A percentile compares a stretch with the other conserved stretches of the same genome.
phyloP scores from a whole-genome alignment of 2,888 invertebrate species.

The Ganaspis brasiliensis region DNA sequence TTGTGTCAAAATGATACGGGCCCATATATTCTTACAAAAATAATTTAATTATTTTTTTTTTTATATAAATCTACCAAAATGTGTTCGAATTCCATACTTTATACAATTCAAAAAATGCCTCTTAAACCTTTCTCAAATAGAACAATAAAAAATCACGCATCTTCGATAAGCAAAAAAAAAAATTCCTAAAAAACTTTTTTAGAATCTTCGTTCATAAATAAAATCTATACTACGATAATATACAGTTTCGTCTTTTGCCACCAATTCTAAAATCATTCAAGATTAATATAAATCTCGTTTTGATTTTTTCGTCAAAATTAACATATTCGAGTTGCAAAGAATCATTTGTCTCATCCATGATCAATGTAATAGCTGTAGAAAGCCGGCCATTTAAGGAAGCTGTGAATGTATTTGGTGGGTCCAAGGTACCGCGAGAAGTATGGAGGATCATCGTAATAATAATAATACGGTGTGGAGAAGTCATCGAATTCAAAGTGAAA shows the following conservation, averaged over 20 bases:
- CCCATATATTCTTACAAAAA: no score
- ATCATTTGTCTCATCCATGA: constrained; percentile 50
- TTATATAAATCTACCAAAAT: no score
- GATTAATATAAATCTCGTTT: neutral
- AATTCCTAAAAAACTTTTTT: no score
- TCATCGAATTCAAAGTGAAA: constrained; percentile 38
- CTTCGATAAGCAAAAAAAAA: no score
- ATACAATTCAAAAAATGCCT: neutral
- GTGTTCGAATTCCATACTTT: no score
- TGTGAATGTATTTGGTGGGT: constrained; percentile 40
- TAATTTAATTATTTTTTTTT: no score
- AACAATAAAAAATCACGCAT: neutral
- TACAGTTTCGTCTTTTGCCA: neutral
- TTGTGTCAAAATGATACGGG: no score
- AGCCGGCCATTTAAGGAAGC: constrained; percentile 32
- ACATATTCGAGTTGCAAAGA: neutral
- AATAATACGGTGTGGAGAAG: constrained; percentile 32
- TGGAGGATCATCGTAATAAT: constrained; percentile 34
- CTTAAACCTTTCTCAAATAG: no score
- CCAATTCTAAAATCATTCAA: neutral
- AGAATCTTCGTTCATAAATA: no score
- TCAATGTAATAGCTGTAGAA: constrained; percentile 59
- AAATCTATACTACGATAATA: neutral
- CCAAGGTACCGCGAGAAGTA: constrained; percentile 61
- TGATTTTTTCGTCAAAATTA: constrained; percentile 11